phyloP scores from a whole-genome alignment of 2,113 vertebrate species.

The Choloepus hoffmanni region DNA sequence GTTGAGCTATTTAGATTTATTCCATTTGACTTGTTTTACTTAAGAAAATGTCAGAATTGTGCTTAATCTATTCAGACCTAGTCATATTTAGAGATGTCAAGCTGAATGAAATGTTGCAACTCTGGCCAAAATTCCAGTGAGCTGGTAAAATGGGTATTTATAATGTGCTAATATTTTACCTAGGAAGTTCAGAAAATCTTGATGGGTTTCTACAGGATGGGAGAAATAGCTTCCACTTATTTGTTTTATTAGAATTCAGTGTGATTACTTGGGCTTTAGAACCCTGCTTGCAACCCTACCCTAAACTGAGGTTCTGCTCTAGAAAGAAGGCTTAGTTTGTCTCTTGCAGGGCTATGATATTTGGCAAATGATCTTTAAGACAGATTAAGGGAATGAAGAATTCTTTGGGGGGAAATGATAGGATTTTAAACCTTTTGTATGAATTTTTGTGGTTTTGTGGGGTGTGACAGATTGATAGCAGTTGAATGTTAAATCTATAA shows the following conservation, averaged over 20 bases:
- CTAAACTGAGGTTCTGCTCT: not conserved
- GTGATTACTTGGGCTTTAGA: not conserved
- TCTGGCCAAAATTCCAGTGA: slow-evolving; percentile 20
- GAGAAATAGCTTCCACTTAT: not conserved
- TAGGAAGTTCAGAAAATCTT: not conserved
- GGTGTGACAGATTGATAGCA: not conserved
- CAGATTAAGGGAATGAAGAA: not conserved
- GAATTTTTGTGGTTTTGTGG: slow-evolving; percentile 1
- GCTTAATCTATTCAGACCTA: slow-evolving; percentile 26
- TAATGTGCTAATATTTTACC: not conserved
- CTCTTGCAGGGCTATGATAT: not conserved
- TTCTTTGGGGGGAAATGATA: not conserved
- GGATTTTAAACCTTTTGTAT: not conserved
- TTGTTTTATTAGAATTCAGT: not conserved
- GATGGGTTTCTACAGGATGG: not conserved
- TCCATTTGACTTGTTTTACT: slow-evolving; percentile 17
- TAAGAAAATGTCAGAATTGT: slow-evolving; percentile 47
- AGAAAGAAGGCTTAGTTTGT: not conserved
- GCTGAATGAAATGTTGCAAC: not conserved
- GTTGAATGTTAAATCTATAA: not conserved
- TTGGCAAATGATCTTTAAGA: slow-evolving; percentile 13
- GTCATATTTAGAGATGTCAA: not conserved
- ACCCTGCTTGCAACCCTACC: not conserved
- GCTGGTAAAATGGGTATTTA: slow-evolving; percentile 26
- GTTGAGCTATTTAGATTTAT: slow-evolving; percentile 34